Evolutionary conservation across 2,888 invertebrate species (phyloP).

Genomic region (Pheosia tremula): DNA sequence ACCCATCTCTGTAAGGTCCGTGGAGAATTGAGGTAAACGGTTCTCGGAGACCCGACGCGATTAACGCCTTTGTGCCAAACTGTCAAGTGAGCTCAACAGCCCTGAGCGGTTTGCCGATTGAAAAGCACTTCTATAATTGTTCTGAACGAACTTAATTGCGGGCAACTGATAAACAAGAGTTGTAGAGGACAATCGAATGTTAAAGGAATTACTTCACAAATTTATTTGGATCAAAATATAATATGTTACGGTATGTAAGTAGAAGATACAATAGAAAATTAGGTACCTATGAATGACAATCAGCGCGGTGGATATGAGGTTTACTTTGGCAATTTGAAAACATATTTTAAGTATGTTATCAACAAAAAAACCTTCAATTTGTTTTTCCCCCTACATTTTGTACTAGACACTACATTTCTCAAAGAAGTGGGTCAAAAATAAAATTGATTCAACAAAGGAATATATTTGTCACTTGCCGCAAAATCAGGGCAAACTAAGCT

Average conservation of each 20-base stretch:
- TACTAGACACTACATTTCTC: background rate
- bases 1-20: constrained; percentile 7
- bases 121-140: constrained; percentile 21
- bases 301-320: too few relatives aligned
- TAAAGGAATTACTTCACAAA: background rate
- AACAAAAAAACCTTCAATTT: too few relatives aligned
- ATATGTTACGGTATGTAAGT: too few relatives aligned
- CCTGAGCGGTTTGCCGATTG: constrained; percentile 18
- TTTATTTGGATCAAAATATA: background rate
- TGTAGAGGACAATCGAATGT: background rate
- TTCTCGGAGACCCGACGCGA: constrained; percentile 21
- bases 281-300: too few relatives aligned
- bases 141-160: constrained; percentile 8
- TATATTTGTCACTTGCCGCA: constrained; percentile 21
- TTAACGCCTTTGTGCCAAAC: constrained; percentile 20
- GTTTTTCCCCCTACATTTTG: background rate
- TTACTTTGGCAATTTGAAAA: too few relatives aligned
- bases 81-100: constrained; percentile 19
- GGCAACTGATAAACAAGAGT: constrained; percentile 5
- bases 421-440: constrained; percentile 14
- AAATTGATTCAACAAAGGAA: constrained; percentile 33
- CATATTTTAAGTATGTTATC: too few relatives aligned
- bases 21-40: constrained; percentile 23
- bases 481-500: constrained; percentile 25
- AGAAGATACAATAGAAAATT: too few relatives aligned